Percentiles rank a stretch among this genome's conserved stretches.
Evolutionary conservation across 2,113 vertebrate genomes (phyloP).

Genomic region (Pimephales promelas): DNA sequence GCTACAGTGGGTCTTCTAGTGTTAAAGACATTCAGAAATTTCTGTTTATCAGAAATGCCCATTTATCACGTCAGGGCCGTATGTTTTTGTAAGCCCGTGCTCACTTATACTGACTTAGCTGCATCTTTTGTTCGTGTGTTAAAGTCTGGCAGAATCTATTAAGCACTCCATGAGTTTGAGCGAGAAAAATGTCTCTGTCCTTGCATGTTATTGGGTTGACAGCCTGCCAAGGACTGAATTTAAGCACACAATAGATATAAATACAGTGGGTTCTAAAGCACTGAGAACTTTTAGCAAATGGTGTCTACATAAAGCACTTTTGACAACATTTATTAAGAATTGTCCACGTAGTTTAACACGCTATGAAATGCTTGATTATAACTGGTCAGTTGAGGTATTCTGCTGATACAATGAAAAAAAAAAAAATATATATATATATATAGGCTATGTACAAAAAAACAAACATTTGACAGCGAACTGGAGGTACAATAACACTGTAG

Average conservation of each 20-base stretch:
- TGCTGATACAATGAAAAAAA: neutral
- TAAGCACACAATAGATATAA: neutral
- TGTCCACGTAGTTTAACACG: neutral
- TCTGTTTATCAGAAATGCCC: neutral
- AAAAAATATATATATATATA: no score
- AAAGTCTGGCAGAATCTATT: neutral
- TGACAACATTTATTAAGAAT: neutral
- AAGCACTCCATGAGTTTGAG: neutral
- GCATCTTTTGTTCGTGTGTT: neutral
- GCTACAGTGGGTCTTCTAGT: no score
- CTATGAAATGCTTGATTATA: neutral
- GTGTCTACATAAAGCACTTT: neutral
- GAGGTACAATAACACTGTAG: neutral
- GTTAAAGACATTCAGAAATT: neutral
- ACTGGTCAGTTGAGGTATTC: neutral
- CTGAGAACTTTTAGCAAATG: neutral
- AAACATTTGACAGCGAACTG: no score
- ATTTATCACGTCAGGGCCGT: neutral
- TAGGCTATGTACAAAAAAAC: no score
- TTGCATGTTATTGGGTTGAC: neutral
- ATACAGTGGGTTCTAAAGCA: neutral
- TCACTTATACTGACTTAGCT: neutral
- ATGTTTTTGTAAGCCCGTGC: neutral
- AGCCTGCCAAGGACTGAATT: neutral
- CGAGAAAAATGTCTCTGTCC: neutral